Conservation (phyloP, 2,797 vertebrate species). For the Acanthurus lineatus region DNA sequence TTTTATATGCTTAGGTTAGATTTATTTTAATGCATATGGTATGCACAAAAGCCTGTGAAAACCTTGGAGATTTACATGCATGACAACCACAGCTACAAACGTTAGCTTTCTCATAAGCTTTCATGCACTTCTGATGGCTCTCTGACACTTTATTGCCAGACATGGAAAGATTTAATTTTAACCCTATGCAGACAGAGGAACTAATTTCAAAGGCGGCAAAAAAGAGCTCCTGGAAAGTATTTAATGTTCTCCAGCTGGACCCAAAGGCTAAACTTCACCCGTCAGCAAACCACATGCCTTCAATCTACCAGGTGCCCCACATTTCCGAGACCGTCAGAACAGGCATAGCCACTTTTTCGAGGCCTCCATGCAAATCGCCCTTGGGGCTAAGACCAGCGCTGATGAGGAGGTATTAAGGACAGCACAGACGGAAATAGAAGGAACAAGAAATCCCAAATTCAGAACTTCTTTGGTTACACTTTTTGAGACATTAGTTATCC, state of each 20-base stretch:
- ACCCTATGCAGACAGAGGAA: constrained; percentile 3
- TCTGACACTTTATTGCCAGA: constrained; percentile 16
- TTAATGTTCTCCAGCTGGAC: constrained; percentile 62
- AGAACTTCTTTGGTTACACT: constrained; percentile 19
- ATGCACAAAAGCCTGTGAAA: not conserved
- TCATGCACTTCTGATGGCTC: constrained; percentile 4
- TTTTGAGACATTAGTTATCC: constrained; percentile 26
- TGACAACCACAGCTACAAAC: not conserved
- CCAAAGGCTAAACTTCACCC: constrained; percentile 35
- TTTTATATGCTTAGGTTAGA: not conserved
- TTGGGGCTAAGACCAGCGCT: constrained; percentile 40
- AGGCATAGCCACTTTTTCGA: constrained; percentile 45
- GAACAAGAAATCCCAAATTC: constrained; percentile 32
- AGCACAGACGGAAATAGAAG: constrained; percentile 50
- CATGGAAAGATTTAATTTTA: constrained; percentile 10
- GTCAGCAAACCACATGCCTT: constrained; percentile 55
- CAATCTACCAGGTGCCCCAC: constrained; percentile 59
- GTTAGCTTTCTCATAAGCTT: not conserved
- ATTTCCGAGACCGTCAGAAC: constrained; percentile 45
- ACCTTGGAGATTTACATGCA: not conserved
- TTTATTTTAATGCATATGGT: not conserved
- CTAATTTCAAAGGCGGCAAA: constrained; percentile 35
- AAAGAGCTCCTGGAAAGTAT: constrained; percentile 43
- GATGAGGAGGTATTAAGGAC: constrained; percentile 56
- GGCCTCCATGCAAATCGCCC: constrained; percentile 51